Evolutionary conservation across 2,888 invertebrate genomes (phyloP), one percentile per base, ranked within the genome.

Genomic region (Drosophila stalkeri): DNA sequence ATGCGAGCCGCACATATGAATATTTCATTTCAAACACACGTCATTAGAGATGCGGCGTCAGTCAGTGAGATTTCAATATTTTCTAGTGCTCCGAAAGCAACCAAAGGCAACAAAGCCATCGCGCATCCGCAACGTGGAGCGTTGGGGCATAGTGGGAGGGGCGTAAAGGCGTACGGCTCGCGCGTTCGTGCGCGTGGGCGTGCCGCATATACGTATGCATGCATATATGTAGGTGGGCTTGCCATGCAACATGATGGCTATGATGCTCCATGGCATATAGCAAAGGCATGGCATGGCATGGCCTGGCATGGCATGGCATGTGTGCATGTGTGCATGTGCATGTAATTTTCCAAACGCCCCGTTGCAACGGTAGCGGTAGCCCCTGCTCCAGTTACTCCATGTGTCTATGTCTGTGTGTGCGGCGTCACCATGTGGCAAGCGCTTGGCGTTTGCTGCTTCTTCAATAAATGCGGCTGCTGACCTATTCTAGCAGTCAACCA

Each of bases 401-500:
- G 47, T 39, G 43, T 66, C 35, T 57, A 39, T 47, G 63, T 39
- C 43, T 49, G 52, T 49, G 52, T 49, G 60, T 71, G 54, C 33
- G 57, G 64, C 33, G 56, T 55, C 71, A 71, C 51, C 55, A 43
- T 72, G 82, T 80, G 72, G 75, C 68, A 70, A 61, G 55, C 64
- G 70, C 52, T 70, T 71, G 70, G 39, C 35, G 55, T 54, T 70
- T 68, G 79, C 47, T 73, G 81, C 74, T 77, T 76, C 79, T 77
- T 74, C 80, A 81, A 80, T 86, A 88, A 86, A 83, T 88, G 90
- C 82, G 86, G 81, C 80, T 86, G 90, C 88, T 90, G 90, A 90
- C 91, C 90, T 89, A 88, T 91, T 89, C 88, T 78, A 88, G 89
- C 90, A 91, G 85, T 90, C 91, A 90, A 89, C 90, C 90, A 91